Percentiles rank a stretch among this genome's conserved stretches.
Evolutionary conservation across 2,888 invertebrate genomes (phyloP).

Genomic region (Hermodice carunculata): DNA sequence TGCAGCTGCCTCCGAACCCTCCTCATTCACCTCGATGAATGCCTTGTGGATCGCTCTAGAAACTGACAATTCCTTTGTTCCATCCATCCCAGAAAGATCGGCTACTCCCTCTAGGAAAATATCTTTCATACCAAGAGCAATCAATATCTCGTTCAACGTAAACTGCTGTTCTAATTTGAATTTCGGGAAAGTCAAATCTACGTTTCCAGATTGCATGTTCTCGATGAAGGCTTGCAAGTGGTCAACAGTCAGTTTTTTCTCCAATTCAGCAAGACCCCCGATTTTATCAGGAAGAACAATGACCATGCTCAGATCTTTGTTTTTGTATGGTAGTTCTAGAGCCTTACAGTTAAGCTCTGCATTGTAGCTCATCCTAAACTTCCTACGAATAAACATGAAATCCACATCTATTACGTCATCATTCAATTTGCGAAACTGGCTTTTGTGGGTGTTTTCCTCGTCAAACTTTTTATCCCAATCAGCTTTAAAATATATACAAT

Average conservation of each 20-base stretch:
- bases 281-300: no score
- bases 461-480: constrained; percentile 74
- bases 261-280: constrained; percentile 44
- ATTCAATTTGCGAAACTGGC: constrained; percentile 76
- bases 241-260: constrained; percentile 6
- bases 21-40: constrained; percentile 64
- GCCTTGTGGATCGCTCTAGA: constrained; percentile 61
- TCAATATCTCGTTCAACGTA: constrained; percentile 43
- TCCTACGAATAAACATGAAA: constrained; percentile 79
- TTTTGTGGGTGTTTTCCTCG: constrained; percentile 73
- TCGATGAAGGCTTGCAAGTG: not conserved
- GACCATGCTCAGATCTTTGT: no score
- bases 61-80: constrained; percentile 44
- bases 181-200: constrained; percentile 49
- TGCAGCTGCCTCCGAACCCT: constrained; percentile 65
- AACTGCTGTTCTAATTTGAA: constrained; percentile 52
- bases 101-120: constrained; percentile 46
- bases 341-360: no score
- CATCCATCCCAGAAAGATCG: constrained; percentile 57
- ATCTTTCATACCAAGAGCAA: constrained; percentile 52
- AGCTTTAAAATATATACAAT: constrained; percentile 72
- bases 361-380: constrained; percentile 72
- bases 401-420: constrained; percentile 72
- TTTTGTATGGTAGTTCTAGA: no score
- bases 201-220: not conserved